Evolutionary conservation across 1,140 invertebrate genomes (phyloP).

Genomic region (Metopolophium dirhodum): DNA sequence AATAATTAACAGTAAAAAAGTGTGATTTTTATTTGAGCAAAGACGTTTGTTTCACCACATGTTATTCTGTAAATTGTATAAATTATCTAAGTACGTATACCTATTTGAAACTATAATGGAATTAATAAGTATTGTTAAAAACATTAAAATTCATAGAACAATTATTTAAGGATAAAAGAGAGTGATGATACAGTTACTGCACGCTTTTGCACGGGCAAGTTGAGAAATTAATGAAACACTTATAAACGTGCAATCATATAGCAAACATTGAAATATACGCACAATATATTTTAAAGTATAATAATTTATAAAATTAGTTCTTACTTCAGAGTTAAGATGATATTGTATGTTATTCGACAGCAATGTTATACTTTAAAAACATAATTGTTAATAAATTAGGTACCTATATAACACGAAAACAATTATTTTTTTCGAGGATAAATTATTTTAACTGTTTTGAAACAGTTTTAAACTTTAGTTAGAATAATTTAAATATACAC

Average conservation of each 20-base stretch:
- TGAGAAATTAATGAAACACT: not conserved
- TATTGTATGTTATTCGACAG: not conserved
- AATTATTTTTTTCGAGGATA: not conserved
- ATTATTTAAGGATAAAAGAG: not conserved
- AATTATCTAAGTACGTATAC: not conserved
- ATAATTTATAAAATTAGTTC: too few species aligned
- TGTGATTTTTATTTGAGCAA: not conserved
- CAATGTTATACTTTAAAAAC: not conserved
- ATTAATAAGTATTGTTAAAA: not conserved
- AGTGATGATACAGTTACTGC: too few species aligned
- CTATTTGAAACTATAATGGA: not conserved
- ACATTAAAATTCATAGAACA: not conserved
- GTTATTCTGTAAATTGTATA: not conserved
- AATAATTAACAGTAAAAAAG: too few species aligned
- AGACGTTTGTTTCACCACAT: not conserved
- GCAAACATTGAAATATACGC: too few species aligned
- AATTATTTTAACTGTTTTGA: not conserved
- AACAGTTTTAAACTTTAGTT: not conserved
- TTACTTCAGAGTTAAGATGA: too few species aligned
- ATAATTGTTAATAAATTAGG: not conserved
- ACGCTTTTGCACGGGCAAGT: not conserved
- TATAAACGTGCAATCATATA: not conserved
- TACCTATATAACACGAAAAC: not conserved
- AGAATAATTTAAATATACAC: not conserved
- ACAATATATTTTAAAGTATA: too few species aligned